Conservation (phyloP, 2,888 invertebrate species). For the Nipponacmea schrenckii region DNA sequence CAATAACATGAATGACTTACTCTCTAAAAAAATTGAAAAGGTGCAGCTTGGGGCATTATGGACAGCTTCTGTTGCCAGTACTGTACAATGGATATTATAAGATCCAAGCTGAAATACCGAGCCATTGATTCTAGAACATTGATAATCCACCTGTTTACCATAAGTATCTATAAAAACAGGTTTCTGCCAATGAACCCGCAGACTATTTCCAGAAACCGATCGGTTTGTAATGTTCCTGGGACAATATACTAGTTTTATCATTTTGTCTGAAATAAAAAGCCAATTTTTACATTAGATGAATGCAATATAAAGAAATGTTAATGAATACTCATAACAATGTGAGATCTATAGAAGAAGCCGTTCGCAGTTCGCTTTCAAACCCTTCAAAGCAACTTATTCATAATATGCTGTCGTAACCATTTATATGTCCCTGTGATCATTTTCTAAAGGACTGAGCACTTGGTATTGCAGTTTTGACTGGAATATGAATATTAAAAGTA, state of each 20-base stretch:
- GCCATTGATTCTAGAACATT: constrained; percentile 33
- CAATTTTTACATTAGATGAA: constrained; percentile 5
- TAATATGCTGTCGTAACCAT: too few relatives aligned
- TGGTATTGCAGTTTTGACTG: too few relatives aligned
- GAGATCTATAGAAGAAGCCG: not conserved
- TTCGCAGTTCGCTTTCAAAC: too few relatives aligned
- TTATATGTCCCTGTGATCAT: too few relatives aligned
- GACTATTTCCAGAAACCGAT: constrained; percentile 20
- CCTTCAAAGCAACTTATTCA: too few relatives aligned
- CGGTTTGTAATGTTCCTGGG: constrained; percentile 26
- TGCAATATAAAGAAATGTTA: not conserved
- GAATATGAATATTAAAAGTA: too few relatives aligned
- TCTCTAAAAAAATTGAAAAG: constrained; percentile 32
- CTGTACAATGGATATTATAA: constrained; percentile 31
- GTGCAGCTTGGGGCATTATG: constrained; percentile 24
- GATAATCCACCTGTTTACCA: constrained; percentile 25
- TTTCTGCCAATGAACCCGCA: constrained; percentile 30
- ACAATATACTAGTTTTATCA: constrained; percentile 27
- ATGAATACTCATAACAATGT: not conserved
- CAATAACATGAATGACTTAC: constrained; percentile 19
- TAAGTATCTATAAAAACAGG: constrained; percentile 35
- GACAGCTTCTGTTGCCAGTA: constrained; percentile 18
- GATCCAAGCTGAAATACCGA: constrained; percentile 30
- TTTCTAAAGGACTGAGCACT: too few relatives aligned
- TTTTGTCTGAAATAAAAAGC: constrained; percentile 23